phyloP scores from a whole-genome alignment of 2,888 invertebrate genomes.

The Mayetiola destructor region DNA sequence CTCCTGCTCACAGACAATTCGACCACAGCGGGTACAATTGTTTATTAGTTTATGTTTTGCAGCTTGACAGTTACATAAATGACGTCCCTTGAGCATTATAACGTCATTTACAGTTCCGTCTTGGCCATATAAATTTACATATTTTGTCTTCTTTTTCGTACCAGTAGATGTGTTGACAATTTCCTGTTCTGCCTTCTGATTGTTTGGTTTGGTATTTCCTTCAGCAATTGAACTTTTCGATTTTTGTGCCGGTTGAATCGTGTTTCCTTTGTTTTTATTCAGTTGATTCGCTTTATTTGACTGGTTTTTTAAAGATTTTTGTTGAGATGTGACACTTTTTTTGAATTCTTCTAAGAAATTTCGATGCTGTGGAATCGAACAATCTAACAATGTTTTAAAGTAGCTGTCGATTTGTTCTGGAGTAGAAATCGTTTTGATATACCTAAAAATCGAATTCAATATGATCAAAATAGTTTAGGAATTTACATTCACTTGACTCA shows the following conservation, averaged over 20 bases:
- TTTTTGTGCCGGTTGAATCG: conserved; percentile 20
- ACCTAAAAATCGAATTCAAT: too few species aligned
- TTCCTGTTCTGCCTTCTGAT: background rate
- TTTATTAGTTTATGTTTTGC: conserved; percentile 76
- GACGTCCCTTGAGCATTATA: conserved; percentile 56
- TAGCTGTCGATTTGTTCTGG: conserved; percentile 64
- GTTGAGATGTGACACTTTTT: conserved; percentile 27
- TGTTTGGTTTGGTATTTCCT: background rate
- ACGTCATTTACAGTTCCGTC: conserved; percentile 49
- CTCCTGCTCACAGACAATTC: conserved; percentile 90
- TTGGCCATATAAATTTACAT: conserved; percentile 55
- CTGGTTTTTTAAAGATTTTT: background rate
- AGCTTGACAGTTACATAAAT: conserved; percentile 85
- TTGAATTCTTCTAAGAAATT: conserved; percentile 48
- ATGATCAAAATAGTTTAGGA: conserved; percentile 21
- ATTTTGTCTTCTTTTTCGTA: conserved; percentile 48
- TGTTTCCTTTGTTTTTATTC: conserved; percentile 14
- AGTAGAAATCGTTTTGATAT: too few species aligned
- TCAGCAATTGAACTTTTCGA: conserved; percentile 1
- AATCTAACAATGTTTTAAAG: conserved; percentile 57
- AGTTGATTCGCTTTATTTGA: conserved; percentile 25
- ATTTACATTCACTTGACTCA: conserved; percentile 29
- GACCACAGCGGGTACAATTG: conserved; percentile 86
- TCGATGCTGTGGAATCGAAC: conserved; percentile 48
- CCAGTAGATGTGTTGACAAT: background rate